Percentiles rank a stretch among this genome's conserved stretches.
Evolutionary conservation across 2,113 vertebrate genomes (phyloP).

Genomic region (Malurus elegans): DNA sequence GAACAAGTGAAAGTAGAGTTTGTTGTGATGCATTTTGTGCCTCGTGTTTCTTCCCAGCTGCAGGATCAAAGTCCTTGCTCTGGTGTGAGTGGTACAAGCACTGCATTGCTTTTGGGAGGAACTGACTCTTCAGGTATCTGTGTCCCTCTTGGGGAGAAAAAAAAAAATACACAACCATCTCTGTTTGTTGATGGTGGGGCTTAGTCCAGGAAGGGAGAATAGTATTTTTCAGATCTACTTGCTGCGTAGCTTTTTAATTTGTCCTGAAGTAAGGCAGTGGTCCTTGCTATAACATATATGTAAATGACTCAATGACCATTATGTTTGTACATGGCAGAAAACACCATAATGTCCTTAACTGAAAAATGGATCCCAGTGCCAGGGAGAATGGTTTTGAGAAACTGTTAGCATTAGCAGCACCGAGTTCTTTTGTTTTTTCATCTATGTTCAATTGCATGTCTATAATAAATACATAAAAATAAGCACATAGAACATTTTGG

Average conservation of each 20-base stretch:
- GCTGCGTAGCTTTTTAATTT: background rate
- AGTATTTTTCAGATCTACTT: background rate
- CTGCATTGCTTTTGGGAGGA: background rate
- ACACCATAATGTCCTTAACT: background rate
- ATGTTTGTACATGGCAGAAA: background rate
- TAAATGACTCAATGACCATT: background rate
- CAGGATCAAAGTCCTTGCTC: background rate
- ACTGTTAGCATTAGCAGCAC: background rate
- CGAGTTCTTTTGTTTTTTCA: background rate
- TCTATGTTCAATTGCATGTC: background rate
- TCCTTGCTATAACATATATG: background rate
- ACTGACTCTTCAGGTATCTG: background rate
- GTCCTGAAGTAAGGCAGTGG: background rate
- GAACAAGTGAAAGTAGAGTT: background rate
- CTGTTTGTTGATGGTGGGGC: background rate
- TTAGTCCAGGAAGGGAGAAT: background rate
- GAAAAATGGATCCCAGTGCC: background rate
- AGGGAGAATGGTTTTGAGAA: background rate
- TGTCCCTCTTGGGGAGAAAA: background rate
- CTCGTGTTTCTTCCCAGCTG: background rate
- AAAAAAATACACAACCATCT: background rate
- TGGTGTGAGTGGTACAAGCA: accelerated
- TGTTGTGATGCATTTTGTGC: background rate
- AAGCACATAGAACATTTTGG: background rate
- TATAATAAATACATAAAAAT: background rate